Evolutionary conservation across 2,888 invertebrate genomes (phyloP).

Genomic region (Apamea monoglypha): DNA sequence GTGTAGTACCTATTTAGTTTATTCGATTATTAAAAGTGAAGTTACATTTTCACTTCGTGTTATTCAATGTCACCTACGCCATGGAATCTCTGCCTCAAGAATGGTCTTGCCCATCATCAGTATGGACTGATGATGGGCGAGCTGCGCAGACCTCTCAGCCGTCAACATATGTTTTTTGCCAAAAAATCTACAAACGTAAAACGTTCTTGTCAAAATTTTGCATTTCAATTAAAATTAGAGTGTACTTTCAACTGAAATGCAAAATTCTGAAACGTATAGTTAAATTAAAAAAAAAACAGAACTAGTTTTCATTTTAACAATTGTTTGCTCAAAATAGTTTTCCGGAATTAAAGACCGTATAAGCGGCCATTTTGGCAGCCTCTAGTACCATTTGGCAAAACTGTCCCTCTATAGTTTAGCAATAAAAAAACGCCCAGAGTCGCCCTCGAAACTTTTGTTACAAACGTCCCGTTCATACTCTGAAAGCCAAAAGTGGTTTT

Average conservation of each 20-base stretch:
- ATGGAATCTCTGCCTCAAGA: too few relatives aligned
- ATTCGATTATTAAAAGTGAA: too few relatives aligned
- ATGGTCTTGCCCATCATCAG: too few relatives aligned
- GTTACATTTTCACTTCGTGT: too few relatives aligned
- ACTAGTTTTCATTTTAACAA: constrained; percentile 34
- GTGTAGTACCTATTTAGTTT: too few relatives aligned
- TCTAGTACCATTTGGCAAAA: constrained; percentile 23
- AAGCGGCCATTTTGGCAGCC: constrained; percentile 26
- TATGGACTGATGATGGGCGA: too few relatives aligned
- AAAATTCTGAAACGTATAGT: constrained; percentile 2
- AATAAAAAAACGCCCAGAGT: constrained; percentile 11
- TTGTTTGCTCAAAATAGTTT: constrained; percentile 16
- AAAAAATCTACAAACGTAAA: neutral
- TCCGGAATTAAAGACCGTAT: constrained; percentile 29
- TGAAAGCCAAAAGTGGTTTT: neutral
- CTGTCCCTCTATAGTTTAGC: neutral
- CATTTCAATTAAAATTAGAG: too few relatives aligned
- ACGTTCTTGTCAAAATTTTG: neutral
- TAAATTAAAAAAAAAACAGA: neutral
- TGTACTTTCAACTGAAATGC: constrained; percentile 5
- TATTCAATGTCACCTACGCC: too few relatives aligned
- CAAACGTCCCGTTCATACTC: neutral
- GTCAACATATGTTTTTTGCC: neutral
- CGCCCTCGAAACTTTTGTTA: neutral
- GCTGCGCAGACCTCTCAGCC: too few relatives aligned